These are phyloP conservation scores for Loriculus beryllinus DNA, from an alignment of 2,797 vertebrate genomes.

Conservation along the genomic window DNA sequence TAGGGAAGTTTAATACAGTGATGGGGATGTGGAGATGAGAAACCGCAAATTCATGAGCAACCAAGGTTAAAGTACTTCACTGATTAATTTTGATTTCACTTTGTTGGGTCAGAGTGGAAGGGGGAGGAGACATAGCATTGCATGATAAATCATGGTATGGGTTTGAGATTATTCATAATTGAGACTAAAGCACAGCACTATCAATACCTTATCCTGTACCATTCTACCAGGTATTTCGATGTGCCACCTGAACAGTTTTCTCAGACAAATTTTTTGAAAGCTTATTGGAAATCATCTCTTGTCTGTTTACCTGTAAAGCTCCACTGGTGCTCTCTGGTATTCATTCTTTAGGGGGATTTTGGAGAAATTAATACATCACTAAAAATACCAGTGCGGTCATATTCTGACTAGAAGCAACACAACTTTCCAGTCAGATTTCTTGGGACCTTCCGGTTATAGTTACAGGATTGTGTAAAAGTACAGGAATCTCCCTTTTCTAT, in stretches of 20 bases:
- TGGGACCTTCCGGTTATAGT: constrained; percentile 10
- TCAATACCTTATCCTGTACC: background rate
- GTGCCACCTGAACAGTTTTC: background rate
- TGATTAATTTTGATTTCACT: constrained; percentile 53
- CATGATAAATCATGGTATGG: constrained; percentile 4
- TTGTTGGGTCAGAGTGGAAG: background rate
- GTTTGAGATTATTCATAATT: constrained; percentile 6
- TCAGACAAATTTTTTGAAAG: background rate
- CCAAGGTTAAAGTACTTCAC: constrained; percentile 20
- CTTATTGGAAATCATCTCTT: background rate
- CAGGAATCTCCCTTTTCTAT: constrained; percentile 27
- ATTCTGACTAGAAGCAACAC: background rate
- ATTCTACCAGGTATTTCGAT: background rate
- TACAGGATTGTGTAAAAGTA: background rate
- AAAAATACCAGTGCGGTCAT: background rate
- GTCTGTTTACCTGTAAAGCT: background rate
- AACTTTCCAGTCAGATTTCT: background rate
- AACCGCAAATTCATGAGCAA: constrained; percentile 41
- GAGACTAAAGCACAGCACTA: background rate
- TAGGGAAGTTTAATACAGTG: constrained; percentile 37
- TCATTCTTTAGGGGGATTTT: background rate
- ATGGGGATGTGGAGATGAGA: constrained; percentile 49
- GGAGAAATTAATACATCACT: background rate
- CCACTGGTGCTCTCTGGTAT: background rate
- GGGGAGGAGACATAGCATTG: background rate